Evolutionary conservation across 1,140 invertebrate species (phyloP), one percentile per base, ranked within the genome.

Genomic region (Prorops nasuta): DNA sequence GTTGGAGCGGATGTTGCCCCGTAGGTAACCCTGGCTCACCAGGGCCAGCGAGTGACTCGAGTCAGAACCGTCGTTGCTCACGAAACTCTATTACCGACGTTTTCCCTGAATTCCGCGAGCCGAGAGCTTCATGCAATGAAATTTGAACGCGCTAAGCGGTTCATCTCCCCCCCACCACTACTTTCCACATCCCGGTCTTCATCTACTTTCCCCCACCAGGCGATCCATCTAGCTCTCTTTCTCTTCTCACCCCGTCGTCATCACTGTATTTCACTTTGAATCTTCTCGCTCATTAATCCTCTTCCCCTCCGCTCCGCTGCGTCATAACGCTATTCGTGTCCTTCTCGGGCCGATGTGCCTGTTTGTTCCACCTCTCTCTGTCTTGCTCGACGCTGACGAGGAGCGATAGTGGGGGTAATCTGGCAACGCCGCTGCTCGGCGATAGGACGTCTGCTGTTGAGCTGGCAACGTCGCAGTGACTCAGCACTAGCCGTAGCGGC

Each of bases 1-100:
- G n/a, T n/a, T n/a, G n/a, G n/a, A n/a, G n/a, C n/a, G n/a, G n/a
- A n/a, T 22, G 12, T 28, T 45, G 44, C 63, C 54, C 61, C 24
- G 61, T 62, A 57, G 64, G 64, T 66, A 66, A 64, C 55, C 58
- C 49, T n/a, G n/a, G n/a, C n/a, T n/a, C n/a, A n/a, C n/a, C n/a
- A n/a, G n/a, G n/a, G n/a, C n/a, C n/a, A n/a, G n/a, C n/a, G n/a
- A n/a, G n/a, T n/a, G n/a, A n/a, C n/a, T n/a, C n/a, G n/a, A n/a
- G n/a, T n/a, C n/a, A n/a, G n/a, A n/a, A n/a, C n/a, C n/a, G n/a
- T n/a, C n/a, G n/a, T n/a, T n/a, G 57, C 61, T 62, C 61, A 48
- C 48, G 56, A 71, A 72, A 72, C 68, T 72, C 68, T 59, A 69
- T 71, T 72, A 66, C 66, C 66, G 67, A 71, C 68, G 64, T 66